These are phyloP conservation scores for Apodemus sylvaticus DNA, from an alignment of 2,113 vertebrate species.

Conservation along the genomic window DNA sequence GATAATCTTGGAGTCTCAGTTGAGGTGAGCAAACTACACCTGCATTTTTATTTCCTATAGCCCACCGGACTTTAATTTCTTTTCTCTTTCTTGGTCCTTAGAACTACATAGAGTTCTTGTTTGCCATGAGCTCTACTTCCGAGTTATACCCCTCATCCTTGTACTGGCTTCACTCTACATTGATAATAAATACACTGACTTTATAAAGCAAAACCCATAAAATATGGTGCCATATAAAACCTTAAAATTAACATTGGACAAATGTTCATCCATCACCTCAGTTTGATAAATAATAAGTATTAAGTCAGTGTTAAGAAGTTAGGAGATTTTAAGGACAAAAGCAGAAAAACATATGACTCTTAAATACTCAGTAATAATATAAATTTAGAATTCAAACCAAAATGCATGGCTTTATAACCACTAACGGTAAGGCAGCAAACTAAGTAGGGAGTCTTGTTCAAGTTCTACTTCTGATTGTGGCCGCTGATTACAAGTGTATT, in stretches of 20 bases:
- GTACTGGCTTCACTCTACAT: background rate
- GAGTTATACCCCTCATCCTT: background rate
- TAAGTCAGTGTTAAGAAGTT: background rate
- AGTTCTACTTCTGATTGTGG: background rate
- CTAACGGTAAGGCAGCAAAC: accelerated
- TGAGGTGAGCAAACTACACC: background rate
- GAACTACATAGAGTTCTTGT: background rate
- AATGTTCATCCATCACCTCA: background rate
- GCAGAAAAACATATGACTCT: background rate
- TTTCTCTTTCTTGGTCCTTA: background rate
- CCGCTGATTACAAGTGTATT: background rate
- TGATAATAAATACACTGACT: background rate
- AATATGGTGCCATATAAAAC: background rate
- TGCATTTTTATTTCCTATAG: background rate
- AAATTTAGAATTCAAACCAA: background rate
- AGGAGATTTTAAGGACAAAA: background rate
- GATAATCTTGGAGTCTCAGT: background rate
- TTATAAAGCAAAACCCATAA: background rate
- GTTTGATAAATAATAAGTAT: background rate
- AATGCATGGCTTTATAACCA: accelerated
- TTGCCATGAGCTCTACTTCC: background rate
- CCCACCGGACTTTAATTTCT: background rate
- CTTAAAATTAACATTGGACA: background rate
- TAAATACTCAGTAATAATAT: background rate
- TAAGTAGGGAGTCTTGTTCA: background rate